Conservation (phyloP, 37 sponge, comb jelly and placozoan species). For the Ianthella basta region DNA sequence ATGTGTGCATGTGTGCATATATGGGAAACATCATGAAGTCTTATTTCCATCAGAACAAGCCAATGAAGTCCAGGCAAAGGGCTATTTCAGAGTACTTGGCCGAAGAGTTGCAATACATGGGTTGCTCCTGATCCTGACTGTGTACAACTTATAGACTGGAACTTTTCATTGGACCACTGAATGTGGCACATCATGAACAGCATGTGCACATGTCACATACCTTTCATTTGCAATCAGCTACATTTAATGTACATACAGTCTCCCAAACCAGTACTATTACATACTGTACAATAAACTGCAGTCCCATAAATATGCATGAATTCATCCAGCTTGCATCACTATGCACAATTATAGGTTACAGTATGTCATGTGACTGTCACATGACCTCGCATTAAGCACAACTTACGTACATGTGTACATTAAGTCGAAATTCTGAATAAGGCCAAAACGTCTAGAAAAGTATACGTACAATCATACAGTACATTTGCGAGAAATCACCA, state of each 20-base stretch:
- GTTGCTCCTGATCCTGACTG: not conserved
- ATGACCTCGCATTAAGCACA: no score
- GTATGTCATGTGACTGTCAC: no score
- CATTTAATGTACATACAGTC: not conserved
- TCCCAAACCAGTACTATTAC: not conserved
- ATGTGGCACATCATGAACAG: not conserved
- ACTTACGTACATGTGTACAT: no score
- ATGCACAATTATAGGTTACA: no score
- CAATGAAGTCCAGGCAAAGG: constrained; percentile 20
- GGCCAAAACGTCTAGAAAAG: no score
- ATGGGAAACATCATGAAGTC: not conserved
- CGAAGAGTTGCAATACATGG: constrained; percentile 4
- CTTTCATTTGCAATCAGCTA: not conserved
- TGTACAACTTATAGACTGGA: not conserved
- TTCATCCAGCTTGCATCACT: no score
- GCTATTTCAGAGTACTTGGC: constrained; percentile 14
- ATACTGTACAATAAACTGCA: no score
- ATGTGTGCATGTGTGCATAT: not conserved
- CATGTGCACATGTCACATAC: not conserved
- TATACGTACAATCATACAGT: no score
- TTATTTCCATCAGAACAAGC: constrained; percentile 1
- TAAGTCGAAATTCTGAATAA: no score
- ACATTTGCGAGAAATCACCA: no score
- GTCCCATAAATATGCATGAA: no score
- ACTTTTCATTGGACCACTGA: not conserved